Percentiles rank a stretch among this genome's conserved stretches.
phyloP scores from a whole-genome alignment of 2,113 vertebrate species.

The Labrus mixtus region DNA sequence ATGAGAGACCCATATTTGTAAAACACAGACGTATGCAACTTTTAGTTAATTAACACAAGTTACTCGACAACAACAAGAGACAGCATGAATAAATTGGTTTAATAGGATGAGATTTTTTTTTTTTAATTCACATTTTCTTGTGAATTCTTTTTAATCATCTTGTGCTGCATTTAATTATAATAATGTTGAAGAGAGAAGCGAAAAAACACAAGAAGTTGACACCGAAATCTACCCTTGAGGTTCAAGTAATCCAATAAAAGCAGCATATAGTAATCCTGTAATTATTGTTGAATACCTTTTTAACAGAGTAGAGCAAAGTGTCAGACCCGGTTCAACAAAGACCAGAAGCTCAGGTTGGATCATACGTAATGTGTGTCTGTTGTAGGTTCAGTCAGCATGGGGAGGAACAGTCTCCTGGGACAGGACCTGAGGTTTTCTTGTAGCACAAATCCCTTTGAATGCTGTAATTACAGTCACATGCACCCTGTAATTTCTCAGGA shows the following conservation, averaged over 20 bases:
- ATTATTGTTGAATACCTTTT: conserved; percentile 10
- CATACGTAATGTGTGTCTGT: conserved; percentile 3
- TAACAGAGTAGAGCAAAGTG: conserved; percentile 3
- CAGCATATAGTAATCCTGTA: conserved; percentile 9
- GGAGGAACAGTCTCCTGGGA: neutral
- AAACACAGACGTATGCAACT: neutral
- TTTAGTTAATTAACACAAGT: neutral
- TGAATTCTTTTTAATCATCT: neutral
- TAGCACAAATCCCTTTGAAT: conserved; percentile 7
- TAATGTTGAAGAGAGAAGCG: neutral
- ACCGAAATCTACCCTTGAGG: neutral
- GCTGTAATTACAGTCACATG: neutral
- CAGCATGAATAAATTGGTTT: neutral
- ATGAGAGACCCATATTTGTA: conserved; percentile 14
- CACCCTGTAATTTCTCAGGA: conserved; percentile 17
- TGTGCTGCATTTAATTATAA: neutral
- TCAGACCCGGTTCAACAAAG: conserved; percentile 13
- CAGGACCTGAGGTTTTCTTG: neutral
- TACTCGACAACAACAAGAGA: conserved; percentile 11
- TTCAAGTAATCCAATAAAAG: conserved; percentile 17
- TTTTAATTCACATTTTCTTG: neutral
- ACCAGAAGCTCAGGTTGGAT: neutral
- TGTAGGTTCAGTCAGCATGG: neutral
- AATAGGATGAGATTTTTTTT: neutral
- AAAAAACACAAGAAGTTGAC: neutral